Conservation (phyloP, 2,888 invertebrate species). For the Petrolisthes manimaculis region DNA sequence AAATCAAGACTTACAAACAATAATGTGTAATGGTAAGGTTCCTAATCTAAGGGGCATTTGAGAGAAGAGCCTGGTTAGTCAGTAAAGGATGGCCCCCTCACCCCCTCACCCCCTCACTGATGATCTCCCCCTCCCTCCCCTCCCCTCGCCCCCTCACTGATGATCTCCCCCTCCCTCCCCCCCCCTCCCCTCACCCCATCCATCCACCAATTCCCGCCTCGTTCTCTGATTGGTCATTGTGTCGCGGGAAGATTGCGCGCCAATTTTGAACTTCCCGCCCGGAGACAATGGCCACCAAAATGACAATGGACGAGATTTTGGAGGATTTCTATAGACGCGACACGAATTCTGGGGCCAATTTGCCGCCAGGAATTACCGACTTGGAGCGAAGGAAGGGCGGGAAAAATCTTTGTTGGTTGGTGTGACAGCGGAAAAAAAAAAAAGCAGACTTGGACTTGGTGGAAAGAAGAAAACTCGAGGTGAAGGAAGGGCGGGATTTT, state of each 20-base stretch:
- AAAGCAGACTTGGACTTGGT: too few relatives aligned
- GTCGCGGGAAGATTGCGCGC: conserved; percentile 51
- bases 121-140: too few relatives aligned
- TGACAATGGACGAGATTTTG: conserved; percentile 50
- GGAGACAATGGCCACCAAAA: conserved; percentile 52
- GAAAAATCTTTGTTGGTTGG: conserved; percentile 11
- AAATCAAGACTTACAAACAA: too few relatives aligned
- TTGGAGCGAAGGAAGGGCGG: conserved; percentile 6
- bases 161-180: background rate
- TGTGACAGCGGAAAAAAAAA: background rate
- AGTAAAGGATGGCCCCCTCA: too few relatives aligned
- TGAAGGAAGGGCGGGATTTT: too few relatives aligned
- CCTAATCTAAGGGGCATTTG: too few relatives aligned
- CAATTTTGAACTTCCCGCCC: conserved; percentile 56
- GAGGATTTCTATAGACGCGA: conserved; percentile 42
- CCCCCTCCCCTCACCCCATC: conserved; percentile 1
- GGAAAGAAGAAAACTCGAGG: too few relatives aligned
- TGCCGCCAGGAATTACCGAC: conserved; percentile 46
- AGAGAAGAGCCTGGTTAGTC: too few relatives aligned
- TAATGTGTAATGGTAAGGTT: too few relatives aligned
- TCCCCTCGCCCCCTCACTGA: too few relatives aligned
- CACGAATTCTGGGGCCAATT: conserved; percentile 39
- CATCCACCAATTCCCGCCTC: conserved; percentile 13
- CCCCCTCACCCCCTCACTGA: too few relatives aligned
- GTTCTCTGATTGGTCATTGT: conserved; percentile 55